Base-by-base conservation (phyloP, 2,113 vertebrate species). In the Callorhinus ursinus region DNA sequence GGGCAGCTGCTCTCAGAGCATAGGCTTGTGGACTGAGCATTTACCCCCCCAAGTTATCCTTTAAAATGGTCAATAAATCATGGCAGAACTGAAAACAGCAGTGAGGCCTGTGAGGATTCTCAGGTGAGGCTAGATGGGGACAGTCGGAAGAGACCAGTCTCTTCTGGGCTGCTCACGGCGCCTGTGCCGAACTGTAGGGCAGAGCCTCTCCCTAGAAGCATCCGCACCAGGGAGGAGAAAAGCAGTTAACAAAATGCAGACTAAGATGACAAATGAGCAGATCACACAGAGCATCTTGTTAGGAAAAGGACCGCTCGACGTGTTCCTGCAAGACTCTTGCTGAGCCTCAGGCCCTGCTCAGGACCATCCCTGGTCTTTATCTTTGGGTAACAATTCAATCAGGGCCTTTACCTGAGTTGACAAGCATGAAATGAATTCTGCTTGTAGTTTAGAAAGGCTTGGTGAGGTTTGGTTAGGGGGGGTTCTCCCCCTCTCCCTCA, bases 1-100 rank as follows among this genome's bases (percentile, higher is more conserved):
- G 16, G 1, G 3, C 1, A 1, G 4, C n/a, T 21, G 2, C 65
- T 79, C 33, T 46, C 36, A n/a, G 4, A 77, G 18, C n/a, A 5
- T 1, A 51, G 51, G 36, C 33, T 51, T 72, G 9, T 53, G 13
- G 31, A 18, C 46, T 67, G n/a, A 96, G 53, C 28, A 24, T 36
- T 11, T 28, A 8, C 31, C 22, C 28, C 33, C 33, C 31, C 15
- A 26, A 7, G 15, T 74, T 42, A 42, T 9, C 84, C 2, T 1
- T 42, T 39, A 80, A 82, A 65, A 59, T 42, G 16, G 59, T 80
- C 83, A 31, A 1, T 80, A 33, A 49, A n/a, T 77, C 59, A 72
- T 16, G 1, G n/a, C 14, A 31, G 83, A 76, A 39, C 24, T 31
- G 28, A 36, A 81, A 86, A 42, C 22, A 86, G 53, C 39, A 33